phyloP scores from a whole-genome alignment of 2,888 invertebrate genomes.

The Iselma pallidipennis region DNA sequence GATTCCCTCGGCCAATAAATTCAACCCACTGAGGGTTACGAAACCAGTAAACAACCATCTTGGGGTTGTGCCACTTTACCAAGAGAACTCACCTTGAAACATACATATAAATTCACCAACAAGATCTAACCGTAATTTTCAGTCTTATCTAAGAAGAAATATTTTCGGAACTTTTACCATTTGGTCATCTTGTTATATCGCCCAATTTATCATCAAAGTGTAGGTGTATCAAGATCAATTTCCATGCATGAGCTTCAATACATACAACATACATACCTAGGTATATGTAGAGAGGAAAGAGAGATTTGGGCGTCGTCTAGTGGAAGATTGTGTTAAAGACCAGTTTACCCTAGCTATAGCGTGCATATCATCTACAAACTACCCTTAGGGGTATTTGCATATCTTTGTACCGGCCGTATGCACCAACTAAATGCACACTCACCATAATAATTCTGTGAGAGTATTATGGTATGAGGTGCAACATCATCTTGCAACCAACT shows the following conservation, averaged over 20 bases:
- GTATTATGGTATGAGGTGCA: neutral
- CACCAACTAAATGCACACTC: neutral
- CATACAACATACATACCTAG: neutral
- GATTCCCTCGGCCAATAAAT: constrained; percentile 1
- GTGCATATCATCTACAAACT: neutral
- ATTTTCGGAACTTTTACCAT: neutral
- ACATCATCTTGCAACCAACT: neutral
- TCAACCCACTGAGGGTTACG: neutral
- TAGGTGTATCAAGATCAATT: constrained; percentile 13
- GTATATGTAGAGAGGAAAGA: constrained; percentile 29
- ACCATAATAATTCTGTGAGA: neutral
- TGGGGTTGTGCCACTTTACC: constrained; percentile 3
- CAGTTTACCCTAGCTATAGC: constrained; percentile 11
- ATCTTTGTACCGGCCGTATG: neutral
- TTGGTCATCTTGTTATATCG: no score
- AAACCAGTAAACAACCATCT: constrained; percentile 2
- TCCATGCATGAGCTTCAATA: constrained; percentile 27
- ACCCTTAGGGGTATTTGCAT: neutral
- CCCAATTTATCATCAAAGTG: constrained; percentile 27
- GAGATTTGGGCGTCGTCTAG: constrained; percentile 4
- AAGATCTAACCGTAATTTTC: neutral
- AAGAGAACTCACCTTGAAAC: neutral
- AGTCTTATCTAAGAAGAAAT: neutral
- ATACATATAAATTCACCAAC: neutral
- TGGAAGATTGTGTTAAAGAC: constrained; percentile 28